phyloP scores from a whole-genome alignment of 2,113 vertebrate species.

The Rhinoptilus africanus region DNA sequence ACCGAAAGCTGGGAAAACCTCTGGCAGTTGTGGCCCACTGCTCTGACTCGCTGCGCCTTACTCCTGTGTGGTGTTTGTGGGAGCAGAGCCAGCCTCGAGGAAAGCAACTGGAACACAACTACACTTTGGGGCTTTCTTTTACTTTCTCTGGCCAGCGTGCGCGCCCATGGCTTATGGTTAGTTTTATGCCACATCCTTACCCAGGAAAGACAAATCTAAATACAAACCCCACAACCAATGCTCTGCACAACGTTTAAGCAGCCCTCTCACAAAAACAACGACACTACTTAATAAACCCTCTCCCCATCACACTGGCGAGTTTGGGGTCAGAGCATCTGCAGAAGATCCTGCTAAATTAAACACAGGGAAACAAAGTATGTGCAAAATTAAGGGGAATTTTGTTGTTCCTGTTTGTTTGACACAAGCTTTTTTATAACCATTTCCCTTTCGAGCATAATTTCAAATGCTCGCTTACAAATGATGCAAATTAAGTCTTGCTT shows the following conservation, averaged over 20 bases:
- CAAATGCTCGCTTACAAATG: neutral
- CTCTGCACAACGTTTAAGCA: neutral
- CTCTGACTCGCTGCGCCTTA: neutral
- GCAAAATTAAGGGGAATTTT: neutral
- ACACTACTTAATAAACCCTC: neutral
- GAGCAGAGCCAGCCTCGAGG: neutral
- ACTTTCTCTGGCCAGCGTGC: neutral
- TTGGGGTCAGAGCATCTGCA: neutral
- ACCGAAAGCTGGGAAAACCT: neutral
- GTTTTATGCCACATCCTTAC: neutral
- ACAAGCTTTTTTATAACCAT: neutral
- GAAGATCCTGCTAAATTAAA: neutral
- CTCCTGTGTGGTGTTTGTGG: rapidly evolving
- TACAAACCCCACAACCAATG: neutral
- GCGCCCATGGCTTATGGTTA: neutral
- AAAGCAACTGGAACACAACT: neutral
- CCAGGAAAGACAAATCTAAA: neutral
- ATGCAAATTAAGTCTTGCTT: conserved; percentile 49
- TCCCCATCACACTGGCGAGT: neutral
- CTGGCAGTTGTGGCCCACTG: neutral
- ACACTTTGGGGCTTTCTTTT: neutral
- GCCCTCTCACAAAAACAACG: neutral
- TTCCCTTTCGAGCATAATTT: neutral
- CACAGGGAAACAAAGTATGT: neutral
- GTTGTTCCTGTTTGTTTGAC: neutral